Percentiles rank a stretch among this genome's conserved stretches.
Evolutionary conservation across 2,888 invertebrate genomes (phyloP).

Genomic region (Lepidocyrtoides sp.): DNA sequence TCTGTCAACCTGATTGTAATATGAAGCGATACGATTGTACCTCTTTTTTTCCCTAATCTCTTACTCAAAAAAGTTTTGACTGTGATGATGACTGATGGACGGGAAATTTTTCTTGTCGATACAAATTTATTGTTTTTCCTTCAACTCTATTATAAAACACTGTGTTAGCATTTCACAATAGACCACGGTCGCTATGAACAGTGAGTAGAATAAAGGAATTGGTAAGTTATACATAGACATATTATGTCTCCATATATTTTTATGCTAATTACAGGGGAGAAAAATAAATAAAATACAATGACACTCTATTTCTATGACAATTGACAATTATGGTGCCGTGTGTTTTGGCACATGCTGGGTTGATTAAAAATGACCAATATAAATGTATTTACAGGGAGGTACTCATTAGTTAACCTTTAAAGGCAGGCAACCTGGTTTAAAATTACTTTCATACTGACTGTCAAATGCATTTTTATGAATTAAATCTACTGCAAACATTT

Average conservation of each 20-base stretch:
- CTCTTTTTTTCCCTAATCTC: background rate
- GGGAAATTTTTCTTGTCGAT: slow-evolving; percentile 20
- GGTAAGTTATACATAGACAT: too few relatives aligned
- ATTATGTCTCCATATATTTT: background rate
- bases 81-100: background rate
- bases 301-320: slow-evolving; percentile 1
- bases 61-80: background rate
- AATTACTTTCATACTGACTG: too few relatives aligned
- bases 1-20: background rate
- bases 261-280: slow-evolving; percentile 31
- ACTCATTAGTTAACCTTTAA: too few relatives aligned
- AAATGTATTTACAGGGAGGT: too few relatives aligned
- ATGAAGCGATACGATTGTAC: background rate
- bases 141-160: background rate
- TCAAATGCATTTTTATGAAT: too few relatives aligned
- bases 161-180: background rate
- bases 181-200: too few relatives aligned
- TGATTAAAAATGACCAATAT: background rate
- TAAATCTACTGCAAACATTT: too few relatives aligned
- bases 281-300: background rate
- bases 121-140: slow-evolving; percentile 1
- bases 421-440: too few relatives aligned
- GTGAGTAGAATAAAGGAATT: too few relatives aligned
- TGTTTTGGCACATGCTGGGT: background rate
- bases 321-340: background rate